Evolutionary conservation across 2,888 invertebrate species (phyloP), one percentile per base, ranked within the genome.

Genomic region (Pammene fasciana): DNA sequence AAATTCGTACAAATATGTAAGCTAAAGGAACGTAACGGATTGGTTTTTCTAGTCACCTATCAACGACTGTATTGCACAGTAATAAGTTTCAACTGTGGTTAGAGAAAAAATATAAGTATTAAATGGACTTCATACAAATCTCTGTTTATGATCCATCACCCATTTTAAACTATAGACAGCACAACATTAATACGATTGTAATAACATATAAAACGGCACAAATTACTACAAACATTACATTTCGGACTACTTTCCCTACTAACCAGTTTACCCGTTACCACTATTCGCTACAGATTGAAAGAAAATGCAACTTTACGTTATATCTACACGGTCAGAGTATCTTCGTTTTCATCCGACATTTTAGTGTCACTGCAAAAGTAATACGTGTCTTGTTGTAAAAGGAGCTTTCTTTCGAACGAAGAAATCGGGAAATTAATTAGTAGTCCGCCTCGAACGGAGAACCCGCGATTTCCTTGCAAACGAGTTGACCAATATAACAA

Each of bases 361-460:
- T 50, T 62, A 67, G 36, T 56, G 41, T 62, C 67, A 52, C 71
- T 67, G 67, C 7, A 71, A 66, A 62, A 71, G 38, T 67, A 9
- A 43, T 52, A 34, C 9, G 34, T 41, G 4, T 26, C 26, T 41
- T 38, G 26, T 52, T 34, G n/a, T 54, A 10, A 43, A 11, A 5
- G 4, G 13, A 38, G 10, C 43, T 43, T 11, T 43, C 11, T 11
- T 9, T 11, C 8, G 0, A 11, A 4, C 41, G 10, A 41, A n/a
- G 0, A 38, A 38, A 5, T 9, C 38, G 38, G 26, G 4, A 26
- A 26, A 26, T 26, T n/a, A n/a, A n/a, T n/a, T n/a, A n/a, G n/a
- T n/a, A n/a, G n/a, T n/a, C n/a, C n/a, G n/a, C n/a, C n/a, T n/a
- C n/a, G n/a, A n/a, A n/a, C n/a, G n/a, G n/a, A n/a, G n/a, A n/a